Percentiles rank a stretch among this genome's conserved stretches.
Conservation (phyloP, 2,888 invertebrate species). For the Brassicogethes aeneus region DNA sequence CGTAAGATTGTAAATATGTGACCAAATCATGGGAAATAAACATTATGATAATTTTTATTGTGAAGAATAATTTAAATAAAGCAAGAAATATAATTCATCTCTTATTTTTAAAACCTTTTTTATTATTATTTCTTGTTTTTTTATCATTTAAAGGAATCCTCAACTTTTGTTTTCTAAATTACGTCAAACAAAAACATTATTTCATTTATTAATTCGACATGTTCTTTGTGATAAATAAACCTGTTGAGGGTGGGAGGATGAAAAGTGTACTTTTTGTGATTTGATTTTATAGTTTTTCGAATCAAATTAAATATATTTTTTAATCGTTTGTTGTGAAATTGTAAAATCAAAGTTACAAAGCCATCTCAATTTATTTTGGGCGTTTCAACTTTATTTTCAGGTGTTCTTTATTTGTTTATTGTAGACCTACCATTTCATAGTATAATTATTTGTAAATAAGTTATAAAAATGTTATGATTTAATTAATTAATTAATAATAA, state of each 20-base stretch:
- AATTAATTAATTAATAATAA: conserved; percentile 8
- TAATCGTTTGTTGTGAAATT: background rate
- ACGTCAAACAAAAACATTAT: too few relatives aligned
- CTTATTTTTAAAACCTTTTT: too few relatives aligned
- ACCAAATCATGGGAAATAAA: background rate
- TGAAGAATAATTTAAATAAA: too few relatives aligned
- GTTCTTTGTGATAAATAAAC: conserved; percentile 24
- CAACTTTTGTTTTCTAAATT: too few relatives aligned
- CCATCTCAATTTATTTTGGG: conserved; percentile 14
- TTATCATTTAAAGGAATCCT: too few relatives aligned
- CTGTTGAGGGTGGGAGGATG: conserved; percentile 19
- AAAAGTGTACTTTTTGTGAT: conserved; percentile 16
- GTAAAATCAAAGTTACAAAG: conserved; percentile 1
- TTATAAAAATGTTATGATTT: conserved; percentile 28
- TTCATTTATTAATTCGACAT: too few relatives aligned
- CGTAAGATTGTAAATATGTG: background rate
- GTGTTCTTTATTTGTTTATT: conserved; percentile 24
- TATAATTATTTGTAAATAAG: conserved; percentile 27
- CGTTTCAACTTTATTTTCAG: conserved; percentile 20
- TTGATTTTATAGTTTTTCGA: background rate
- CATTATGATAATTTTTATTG: too few relatives aligned
- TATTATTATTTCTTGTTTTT: background rate
- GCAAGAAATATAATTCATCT: too few relatives aligned
- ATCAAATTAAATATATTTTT: too few relatives aligned
- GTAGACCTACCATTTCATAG: conserved; percentile 26